A percentile compares a stretch with the other conserved stretches of the same genome.
phyloP scores from a whole-genome alignment of 2,888 invertebrate species.

The Charanyca ferruginea region DNA sequence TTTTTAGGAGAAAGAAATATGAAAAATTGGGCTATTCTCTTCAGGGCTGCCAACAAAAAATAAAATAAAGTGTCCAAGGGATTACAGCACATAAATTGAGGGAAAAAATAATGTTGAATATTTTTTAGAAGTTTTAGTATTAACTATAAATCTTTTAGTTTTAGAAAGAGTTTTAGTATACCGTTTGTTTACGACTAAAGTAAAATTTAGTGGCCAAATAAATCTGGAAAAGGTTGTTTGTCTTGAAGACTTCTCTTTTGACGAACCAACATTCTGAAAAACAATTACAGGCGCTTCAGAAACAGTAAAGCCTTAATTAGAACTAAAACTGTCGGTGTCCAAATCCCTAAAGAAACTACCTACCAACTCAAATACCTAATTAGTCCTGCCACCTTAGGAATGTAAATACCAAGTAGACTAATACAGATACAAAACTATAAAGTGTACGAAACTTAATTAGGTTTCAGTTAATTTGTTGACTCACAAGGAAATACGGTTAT shows the following conservation, averaged over 20 bases:
- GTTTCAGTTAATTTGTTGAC: conserved; percentile 19
- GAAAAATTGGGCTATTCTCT: conserved; percentile 16
- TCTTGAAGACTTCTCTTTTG: conserved; percentile 9
- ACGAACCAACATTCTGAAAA: conserved; percentile 4
- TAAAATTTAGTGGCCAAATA: neutral
- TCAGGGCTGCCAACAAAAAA: conserved; percentile 2
- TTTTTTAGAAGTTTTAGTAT: neutral
- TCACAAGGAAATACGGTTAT: neutral
- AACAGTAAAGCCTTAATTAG: conserved; percentile 36
- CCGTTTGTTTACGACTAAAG: neutral
- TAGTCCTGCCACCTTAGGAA: conserved; percentile 26
- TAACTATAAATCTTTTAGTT: conserved; percentile 3
- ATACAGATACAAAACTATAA: conserved; percentile 1
- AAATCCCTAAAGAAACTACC: conserved; percentile 18
- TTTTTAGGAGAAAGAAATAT: conserved; percentile 4
- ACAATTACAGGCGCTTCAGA: conserved; percentile 20
- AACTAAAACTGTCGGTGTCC: conserved; percentile 14
- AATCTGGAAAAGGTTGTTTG: conserved; percentile 18
- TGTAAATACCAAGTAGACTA: conserved; percentile 35
- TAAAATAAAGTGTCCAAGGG: conserved; percentile 11
- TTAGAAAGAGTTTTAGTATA: neutral
- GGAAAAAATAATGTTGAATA: neutral
- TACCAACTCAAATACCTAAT: conserved; percentile 47
- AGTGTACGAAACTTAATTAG: conserved; percentile 26
- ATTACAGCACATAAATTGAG: conserved; percentile 11